Evolutionary conservation across 2,888 invertebrate species (phyloP).

Genomic region (Nysson spinosus): DNA sequence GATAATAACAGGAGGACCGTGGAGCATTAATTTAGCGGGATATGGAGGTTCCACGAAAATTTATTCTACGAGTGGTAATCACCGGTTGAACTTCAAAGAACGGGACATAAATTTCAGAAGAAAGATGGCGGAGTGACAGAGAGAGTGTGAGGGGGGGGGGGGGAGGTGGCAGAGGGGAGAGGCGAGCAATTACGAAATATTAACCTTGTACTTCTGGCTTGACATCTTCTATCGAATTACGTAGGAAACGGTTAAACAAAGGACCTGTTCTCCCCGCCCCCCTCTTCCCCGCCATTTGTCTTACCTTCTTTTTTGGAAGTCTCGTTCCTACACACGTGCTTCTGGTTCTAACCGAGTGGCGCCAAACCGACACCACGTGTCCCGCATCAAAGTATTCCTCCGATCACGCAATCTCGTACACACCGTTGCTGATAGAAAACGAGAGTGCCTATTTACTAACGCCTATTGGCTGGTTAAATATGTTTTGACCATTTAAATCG

Average conservation of each 20-base stretch:
- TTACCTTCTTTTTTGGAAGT: too few relatives aligned
- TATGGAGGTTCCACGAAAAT: too few relatives aligned
- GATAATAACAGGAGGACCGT: too few relatives aligned
- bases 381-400: conserved; percentile 20
- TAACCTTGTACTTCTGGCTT: conserved; percentile 3
- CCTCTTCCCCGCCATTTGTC: not conserved
- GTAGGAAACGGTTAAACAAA: not conserved
- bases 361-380: conserved; percentile 55
- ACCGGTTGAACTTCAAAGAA: too few relatives aligned
- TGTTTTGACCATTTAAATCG: too few relatives aligned
- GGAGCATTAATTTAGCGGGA: too few relatives aligned
- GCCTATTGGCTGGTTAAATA: too few relatives aligned
- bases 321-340: conserved; percentile 26
- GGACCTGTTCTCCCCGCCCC: not conserved
- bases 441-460: too few relatives aligned
- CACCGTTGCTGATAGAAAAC: not conserved
- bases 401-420: conserved; percentile 30
- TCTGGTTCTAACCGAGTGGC: conserved; percentile 50
- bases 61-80: too few relatives aligned
- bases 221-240: not conserved
- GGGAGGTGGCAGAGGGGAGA: not conserved
- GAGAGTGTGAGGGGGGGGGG: not conserved
- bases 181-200: conserved; percentile 8
- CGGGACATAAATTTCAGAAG: too few relatives aligned
- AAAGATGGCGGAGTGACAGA: too few relatives aligned